These are phyloP conservation scores for Gobiocypris rarus DNA, from an alignment of 2,113 vertebrate genomes.

Conservation along the genomic window DNA sequence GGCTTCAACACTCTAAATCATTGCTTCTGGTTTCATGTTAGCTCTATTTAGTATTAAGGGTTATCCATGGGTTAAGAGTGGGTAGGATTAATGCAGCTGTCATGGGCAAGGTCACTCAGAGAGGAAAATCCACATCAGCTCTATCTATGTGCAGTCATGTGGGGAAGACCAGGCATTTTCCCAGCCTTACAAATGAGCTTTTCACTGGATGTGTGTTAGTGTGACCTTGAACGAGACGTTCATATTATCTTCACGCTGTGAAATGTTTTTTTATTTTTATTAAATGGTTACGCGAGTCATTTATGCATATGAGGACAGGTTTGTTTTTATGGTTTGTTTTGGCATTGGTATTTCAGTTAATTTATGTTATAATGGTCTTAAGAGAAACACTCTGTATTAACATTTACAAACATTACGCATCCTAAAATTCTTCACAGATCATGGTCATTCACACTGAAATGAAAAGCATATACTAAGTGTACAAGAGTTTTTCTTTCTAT, in stretches of 20 bases:
- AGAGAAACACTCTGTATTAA: not conserved
- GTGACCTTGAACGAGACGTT: slow-evolving; percentile 15
- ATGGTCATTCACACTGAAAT: too few relatives aligned
- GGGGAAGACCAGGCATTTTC: slow-evolving; percentile 6
- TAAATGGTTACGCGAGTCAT: slow-evolving; percentile 23
- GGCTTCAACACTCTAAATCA: not conserved
- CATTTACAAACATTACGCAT: not conserved
- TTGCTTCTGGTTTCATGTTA: not conserved
- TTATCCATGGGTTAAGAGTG: not conserved
- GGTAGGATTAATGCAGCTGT: slow-evolving; percentile 26
- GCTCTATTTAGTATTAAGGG: not conserved
- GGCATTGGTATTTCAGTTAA: not conserved
- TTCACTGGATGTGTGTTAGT: slow-evolving; percentile 11
- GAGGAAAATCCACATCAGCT: slow-evolving; percentile 5
- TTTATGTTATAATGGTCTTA: not conserved
- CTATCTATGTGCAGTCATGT: slow-evolving; percentile 29
- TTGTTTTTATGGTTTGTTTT: not conserved
- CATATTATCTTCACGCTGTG: not conserved
- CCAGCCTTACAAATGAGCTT: not conserved
- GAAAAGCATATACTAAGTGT: not conserved
- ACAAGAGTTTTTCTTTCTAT: not conserved
- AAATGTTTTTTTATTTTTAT: slow-evolving; percentile 32
- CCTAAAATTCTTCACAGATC: too few relatives aligned
- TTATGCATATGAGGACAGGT: slow-evolving; percentile 31
- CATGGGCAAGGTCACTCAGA: slow-evolving; percentile 15